Evolutionary conservation across 2,797 vertebrate genomes (phyloP).

Genomic region (Antrozous pallidus): DNA sequence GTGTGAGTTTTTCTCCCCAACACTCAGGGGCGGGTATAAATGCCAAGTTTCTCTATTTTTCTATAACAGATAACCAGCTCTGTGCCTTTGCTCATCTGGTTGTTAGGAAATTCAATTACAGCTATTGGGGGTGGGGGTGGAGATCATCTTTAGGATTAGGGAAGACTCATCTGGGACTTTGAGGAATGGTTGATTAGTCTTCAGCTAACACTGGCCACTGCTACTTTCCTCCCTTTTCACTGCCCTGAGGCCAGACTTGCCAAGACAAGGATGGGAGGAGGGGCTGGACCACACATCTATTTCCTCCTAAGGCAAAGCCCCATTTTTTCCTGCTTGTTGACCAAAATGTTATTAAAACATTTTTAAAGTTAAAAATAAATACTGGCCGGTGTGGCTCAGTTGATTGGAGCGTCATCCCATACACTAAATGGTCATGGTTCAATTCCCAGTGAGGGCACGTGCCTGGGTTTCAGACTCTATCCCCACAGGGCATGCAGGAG

Average conservation of each 20-base stretch:
- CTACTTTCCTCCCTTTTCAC: background rate
- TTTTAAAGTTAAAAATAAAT: background rate
- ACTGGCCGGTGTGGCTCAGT: background rate
- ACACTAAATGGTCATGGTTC: too few species aligned
- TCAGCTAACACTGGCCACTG: background rate
- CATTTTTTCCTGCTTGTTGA: background rate
- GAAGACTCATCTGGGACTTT: background rate
- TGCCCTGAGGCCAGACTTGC: background rate
- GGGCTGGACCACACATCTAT: too few species aligned
- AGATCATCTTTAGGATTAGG: background rate
- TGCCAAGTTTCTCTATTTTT: background rate
- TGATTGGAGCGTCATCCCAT: too few species aligned
- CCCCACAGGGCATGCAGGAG: too few species aligned
- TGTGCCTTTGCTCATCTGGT: background rate
- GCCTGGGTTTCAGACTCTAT: too few species aligned
- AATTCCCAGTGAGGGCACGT: too few species aligned
- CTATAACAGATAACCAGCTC: background rate
- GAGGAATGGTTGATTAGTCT: background rate
- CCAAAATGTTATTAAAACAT: background rate
- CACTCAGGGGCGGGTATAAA: background rate
- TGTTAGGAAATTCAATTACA: background rate
- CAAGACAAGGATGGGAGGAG: too few species aligned
- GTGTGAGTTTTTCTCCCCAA: background rate
- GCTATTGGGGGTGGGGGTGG: background rate
- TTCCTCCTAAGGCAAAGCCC: background rate